A percentile compares a stretch with the other conserved stretches of the same genome.
These are phyloP conservation scores for Laticauda colubrina DNA, from an alignment of 2,113 vertebrate species.

Conservation along the genomic window DNA sequence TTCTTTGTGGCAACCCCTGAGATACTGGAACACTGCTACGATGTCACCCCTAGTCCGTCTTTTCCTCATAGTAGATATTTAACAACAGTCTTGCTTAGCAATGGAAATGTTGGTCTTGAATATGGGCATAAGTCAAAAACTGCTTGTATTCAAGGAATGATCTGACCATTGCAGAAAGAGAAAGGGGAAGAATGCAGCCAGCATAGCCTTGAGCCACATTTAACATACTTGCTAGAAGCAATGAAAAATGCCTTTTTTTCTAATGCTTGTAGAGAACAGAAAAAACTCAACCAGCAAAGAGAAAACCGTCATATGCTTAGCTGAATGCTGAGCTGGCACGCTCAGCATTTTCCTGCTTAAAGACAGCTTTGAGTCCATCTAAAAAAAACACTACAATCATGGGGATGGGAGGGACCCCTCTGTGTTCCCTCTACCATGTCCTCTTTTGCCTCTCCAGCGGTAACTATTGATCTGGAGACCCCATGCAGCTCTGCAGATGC, in stretches of 20 bases:
- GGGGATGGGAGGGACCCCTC: neutral
- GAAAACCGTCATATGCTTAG: neutral
- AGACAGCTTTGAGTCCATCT: neutral
- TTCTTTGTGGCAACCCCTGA: too few relatives aligned
- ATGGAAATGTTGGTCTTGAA: neutral
- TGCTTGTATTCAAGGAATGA: neutral
- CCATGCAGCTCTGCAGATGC: neutral
- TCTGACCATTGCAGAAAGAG: neutral
- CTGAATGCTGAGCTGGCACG: neutral
- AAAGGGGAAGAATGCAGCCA: neutral
- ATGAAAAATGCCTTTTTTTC: neutral
- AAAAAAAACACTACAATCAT: neutral
- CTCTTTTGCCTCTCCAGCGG: neutral
- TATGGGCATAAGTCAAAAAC: neutral
- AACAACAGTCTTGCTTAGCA: neutral
- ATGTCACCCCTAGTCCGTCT: too few relatives aligned
- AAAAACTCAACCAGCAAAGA: neutral
- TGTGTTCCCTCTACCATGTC: neutral
- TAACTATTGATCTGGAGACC: neutral
- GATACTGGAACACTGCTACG: too few relatives aligned
- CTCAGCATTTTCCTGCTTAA: neutral
- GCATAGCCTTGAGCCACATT: neutral
- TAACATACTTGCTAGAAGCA: neutral
- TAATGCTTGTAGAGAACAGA: neutral
- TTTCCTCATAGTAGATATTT: too few relatives aligned